phyloP scores from a whole-genome alignment of 2,888 invertebrate genomes.

The Enoplolaimus lenunculus region DNA sequence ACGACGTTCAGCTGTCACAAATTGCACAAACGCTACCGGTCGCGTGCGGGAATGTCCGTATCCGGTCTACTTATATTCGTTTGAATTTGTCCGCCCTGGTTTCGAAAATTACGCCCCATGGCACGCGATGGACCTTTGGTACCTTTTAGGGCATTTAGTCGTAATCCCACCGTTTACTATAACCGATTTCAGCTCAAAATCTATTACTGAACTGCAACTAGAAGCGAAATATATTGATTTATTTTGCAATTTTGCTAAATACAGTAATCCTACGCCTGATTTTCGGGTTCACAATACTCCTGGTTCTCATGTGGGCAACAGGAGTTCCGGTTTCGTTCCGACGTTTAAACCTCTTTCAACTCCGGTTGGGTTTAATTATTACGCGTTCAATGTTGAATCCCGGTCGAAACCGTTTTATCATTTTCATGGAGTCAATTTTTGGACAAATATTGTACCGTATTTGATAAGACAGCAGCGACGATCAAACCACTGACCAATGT shows the following conservation, averaged over 20 bases:
- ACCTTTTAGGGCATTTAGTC: not conserved
- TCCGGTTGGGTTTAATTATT: not conserved
- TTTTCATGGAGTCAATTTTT: not conserved
- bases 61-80: not conserved
- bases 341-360: not conserved
- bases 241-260: not conserved
- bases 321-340: not conserved
- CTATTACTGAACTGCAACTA: not conserved
- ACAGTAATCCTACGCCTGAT: not conserved
- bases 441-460: not conserved
- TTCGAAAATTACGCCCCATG: not conserved
- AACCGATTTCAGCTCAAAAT: not conserved
- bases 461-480: no score
- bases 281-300: no score
- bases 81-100: not conserved
- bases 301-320: not conserved
- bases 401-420: not conserved
- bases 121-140: not conserved
- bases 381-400: not conserved
- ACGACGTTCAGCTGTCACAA: no score
- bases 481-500: no score
- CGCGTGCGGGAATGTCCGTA: no score
- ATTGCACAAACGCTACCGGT: not conserved
- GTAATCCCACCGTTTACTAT: not conserved
- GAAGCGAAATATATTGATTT: not conserved